Evolutionary conservation across 2,797 vertebrate species (phyloP).

Genomic region (Crocodylus rhombifer): DNA sequence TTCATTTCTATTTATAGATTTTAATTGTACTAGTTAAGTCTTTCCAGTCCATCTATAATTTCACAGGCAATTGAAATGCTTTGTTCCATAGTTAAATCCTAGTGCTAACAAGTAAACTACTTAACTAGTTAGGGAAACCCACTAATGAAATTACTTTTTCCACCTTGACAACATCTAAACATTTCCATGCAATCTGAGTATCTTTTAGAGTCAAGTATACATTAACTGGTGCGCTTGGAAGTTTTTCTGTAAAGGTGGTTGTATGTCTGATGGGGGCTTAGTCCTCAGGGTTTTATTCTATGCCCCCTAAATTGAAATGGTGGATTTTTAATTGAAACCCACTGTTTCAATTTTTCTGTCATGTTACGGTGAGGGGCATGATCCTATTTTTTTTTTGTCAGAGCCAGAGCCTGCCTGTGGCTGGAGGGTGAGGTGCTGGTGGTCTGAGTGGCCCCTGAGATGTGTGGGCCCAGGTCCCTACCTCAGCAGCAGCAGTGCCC

Average conservation of each 20-base stretch:
- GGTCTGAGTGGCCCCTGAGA: no score
- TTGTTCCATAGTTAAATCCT: background rate
- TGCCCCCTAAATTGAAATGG: no score
- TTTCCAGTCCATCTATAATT: background rate
- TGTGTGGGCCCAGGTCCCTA: no score
- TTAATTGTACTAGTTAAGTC: background rate
- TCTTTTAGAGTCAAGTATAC: background rate
- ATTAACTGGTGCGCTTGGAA: background rate
- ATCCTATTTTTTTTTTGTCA: no score
- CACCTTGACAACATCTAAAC: background rate
- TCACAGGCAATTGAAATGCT: background rate
- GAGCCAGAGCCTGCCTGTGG: no score
- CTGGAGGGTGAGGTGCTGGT: no score
- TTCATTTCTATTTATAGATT: background rate
- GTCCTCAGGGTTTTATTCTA: no score
- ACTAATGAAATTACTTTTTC: background rate
- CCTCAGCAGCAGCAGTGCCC: no score
- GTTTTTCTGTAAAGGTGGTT: background rate
- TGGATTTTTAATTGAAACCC: no score
- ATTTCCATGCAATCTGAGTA: background rate
- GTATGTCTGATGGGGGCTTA: no score
- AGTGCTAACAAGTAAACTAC: background rate
- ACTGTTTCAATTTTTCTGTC: no score
- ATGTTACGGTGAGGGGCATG: no score
- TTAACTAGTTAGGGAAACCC: background rate